These are phyloP conservation scores for Psittacula echo DNA, from an alignment of 2,797 vertebrate genomes.

Conservation along the genomic window DNA sequence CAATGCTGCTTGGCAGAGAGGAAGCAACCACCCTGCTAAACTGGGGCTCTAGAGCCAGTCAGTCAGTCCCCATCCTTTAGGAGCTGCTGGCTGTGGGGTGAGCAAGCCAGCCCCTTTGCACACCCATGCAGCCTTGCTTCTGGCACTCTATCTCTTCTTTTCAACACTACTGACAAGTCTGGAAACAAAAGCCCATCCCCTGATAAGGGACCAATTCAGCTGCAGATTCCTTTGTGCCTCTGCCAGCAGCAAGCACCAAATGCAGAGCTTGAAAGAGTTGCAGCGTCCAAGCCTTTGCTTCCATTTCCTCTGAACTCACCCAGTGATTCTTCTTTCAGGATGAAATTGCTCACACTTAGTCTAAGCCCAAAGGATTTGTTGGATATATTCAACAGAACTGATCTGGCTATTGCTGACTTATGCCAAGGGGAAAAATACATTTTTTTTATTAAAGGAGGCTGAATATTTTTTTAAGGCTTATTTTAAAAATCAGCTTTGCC, in stretches of 20 bases:
- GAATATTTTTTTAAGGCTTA: background rate
- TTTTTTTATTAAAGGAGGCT: background rate
- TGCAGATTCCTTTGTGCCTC: constrained; percentile 34
- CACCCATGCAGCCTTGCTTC: background rate
- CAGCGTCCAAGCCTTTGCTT: constrained; percentile 1
- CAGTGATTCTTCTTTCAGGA: constrained; percentile 35
- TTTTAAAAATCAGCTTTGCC: background rate
- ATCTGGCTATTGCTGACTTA: constrained; percentile 14
- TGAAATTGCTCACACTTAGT: constrained; percentile 42
- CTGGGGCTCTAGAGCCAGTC: background rate
- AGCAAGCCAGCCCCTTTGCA: background rate
- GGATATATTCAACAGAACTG: background rate
- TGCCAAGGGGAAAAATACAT: background rate
- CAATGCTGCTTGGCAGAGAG: rapidly evolving
- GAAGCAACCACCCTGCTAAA: rapidly evolving
- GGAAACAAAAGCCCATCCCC: constrained; percentile 26
- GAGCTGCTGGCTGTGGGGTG: rapidly evolving
- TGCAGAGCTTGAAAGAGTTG: constrained; percentile 19
- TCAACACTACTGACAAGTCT: background rate
- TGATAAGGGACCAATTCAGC: constrained; percentile 32
- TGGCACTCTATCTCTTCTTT: background rate
- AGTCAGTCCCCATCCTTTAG: rapidly evolving
- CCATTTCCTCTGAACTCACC: constrained; percentile 45
- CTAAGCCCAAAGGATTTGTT: constrained; percentile 26
- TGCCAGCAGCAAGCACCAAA: constrained; percentile 10